Evolutionary conservation across 1,140 invertebrate species (phyloP).

Genomic region (Drosophila sucinea): DNA sequence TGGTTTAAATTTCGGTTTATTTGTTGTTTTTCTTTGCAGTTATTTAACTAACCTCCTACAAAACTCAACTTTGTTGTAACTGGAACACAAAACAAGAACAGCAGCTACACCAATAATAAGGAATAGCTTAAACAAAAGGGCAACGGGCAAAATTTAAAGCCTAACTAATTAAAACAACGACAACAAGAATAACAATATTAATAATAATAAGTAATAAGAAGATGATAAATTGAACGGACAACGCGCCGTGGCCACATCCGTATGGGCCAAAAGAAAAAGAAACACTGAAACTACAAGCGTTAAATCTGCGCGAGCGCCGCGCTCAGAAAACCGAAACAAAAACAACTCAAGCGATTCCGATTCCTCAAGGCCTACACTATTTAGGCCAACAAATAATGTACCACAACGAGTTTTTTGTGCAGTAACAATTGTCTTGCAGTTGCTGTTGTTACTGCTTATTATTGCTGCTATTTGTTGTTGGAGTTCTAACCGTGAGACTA

Average conservation of each 20-base stretch:
- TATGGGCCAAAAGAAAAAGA: conserved; percentile 76
- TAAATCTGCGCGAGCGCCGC: conserved; percentile 27
- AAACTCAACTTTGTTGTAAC: conserved; percentile 37
- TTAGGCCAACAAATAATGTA: conserved; percentile 79
- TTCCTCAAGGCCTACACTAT: conserved; percentile 78
- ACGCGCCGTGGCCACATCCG: conserved; percentile 77
- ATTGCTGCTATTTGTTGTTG: not conserved
- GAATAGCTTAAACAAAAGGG: conserved; percentile 65
- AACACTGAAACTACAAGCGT: conserved; percentile 61
- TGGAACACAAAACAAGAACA: conserved; percentile 45
- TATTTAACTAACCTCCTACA: conserved; percentile 60
- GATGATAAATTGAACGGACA: conserved; percentile 32
- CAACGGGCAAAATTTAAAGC: conserved; percentile 72
- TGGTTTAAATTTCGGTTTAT: not conserved
- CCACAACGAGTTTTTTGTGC: conserved; percentile 60
- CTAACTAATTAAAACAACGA: conserved; percentile 65
- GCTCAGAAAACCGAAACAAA: conserved; percentile 63
- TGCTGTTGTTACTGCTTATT: not conserved
- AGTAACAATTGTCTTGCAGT: conserved; percentile 18
- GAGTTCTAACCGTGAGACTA: conserved; percentile 38
- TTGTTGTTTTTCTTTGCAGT: conserved; percentile 31
- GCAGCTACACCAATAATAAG: conserved; percentile 44
- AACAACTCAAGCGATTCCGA: conserved; percentile 80
- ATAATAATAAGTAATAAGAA: conserved; percentile 55
- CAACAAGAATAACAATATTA: conserved; percentile 76